These are phyloP conservation scores for Hypomecis punctinalis DNA, from an alignment of 2,888 invertebrate genomes.

Conservation along the genomic window DNA sequence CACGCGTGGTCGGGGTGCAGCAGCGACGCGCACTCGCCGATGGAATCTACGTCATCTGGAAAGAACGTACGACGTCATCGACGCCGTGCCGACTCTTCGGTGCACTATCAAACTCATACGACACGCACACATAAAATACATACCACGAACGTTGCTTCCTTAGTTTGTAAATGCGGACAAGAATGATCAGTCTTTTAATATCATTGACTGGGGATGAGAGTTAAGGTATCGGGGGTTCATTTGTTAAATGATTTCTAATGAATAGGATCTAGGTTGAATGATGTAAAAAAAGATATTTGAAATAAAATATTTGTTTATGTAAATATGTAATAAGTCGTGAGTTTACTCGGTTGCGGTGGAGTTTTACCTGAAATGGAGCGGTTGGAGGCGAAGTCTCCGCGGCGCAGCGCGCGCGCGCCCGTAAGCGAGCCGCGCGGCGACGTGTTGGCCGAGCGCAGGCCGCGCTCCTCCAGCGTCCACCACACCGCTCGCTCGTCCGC, in stretches of 20 bases:
- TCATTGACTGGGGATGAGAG: slow-evolving; percentile 10
- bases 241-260: background rate
- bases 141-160: slow-evolving; percentile 33
- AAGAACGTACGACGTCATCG: slow-evolving; percentile 29
- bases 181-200: slow-evolving; percentile 26
- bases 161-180: slow-evolving; percentile 35
- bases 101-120: slow-evolving; percentile 8
- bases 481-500: slow-evolving; percentile 95
- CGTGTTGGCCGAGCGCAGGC: slow-evolving; percentile 91
- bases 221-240: background rate
- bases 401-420: slow-evolving; percentile 87
- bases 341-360: background rate
- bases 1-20: slow-evolving; percentile 95
- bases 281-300: background rate
- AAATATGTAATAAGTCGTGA: background rate
- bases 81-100: background rate
- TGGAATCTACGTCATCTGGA: slow-evolving; percentile 89
- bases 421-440: slow-evolving; percentile 93
- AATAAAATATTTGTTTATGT: slow-evolving; percentile 5
- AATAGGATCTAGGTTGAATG: background rate
- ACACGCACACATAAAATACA: slow-evolving; percentile 30
- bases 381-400: slow-evolving; percentile 90
- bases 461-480: slow-evolving; percentile 94
- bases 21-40: slow-evolving; percentile 90
- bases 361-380: slow-evolving; percentile 88